phyloP scores from a whole-genome alignment of 2,113 vertebrate genomes.

The Corythoichthys intestinalis region DNA sequence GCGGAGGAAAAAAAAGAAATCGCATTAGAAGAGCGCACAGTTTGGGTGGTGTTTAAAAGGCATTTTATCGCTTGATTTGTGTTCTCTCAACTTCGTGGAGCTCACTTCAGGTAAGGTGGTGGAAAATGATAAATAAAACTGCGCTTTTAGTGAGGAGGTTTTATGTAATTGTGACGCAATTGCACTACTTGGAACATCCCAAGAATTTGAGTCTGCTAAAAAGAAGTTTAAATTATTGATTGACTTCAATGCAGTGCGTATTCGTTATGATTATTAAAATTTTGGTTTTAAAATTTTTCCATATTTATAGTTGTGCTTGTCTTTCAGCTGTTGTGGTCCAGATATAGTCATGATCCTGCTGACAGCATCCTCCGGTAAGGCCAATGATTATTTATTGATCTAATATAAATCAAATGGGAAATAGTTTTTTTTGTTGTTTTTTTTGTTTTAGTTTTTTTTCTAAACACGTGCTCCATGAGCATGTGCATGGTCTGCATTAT shows the following conservation, averaged over 20 bases:
- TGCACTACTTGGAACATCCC: not conserved
- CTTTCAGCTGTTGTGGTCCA: slow-evolving; percentile 49
- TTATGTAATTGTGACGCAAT: slow-evolving; percentile 38
- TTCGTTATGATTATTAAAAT: not conserved
- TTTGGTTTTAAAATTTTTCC: not conserved
- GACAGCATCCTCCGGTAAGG: slow-evolving; percentile 69
- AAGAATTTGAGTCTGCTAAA: not conserved
- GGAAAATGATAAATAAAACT: not conserved
- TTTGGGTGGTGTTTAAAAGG: not conserved
- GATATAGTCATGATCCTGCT: slow-evolving; percentile 70
- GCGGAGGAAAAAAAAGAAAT: not conserved
- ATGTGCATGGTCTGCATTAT: no score
- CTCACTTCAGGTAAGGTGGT: slow-evolving; percentile 46
- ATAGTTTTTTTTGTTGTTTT: no score
- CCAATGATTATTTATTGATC: slow-evolving; percentile 5
- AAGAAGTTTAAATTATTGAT: not conserved
- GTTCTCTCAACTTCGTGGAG: slow-evolving; percentile 17
- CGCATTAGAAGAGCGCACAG: not conserved
- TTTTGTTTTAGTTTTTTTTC: no score
- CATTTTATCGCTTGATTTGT: slow-evolving; percentile 10
- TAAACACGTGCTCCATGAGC: no score
- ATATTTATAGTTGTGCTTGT: not conserved
- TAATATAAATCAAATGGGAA: slow-evolving; percentile 20
- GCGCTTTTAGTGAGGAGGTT: not conserved
- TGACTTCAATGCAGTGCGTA: not conserved